phyloP scores from a whole-genome alignment of 2,888 invertebrate genomes.

The Sesia bembeciformis region DNA sequence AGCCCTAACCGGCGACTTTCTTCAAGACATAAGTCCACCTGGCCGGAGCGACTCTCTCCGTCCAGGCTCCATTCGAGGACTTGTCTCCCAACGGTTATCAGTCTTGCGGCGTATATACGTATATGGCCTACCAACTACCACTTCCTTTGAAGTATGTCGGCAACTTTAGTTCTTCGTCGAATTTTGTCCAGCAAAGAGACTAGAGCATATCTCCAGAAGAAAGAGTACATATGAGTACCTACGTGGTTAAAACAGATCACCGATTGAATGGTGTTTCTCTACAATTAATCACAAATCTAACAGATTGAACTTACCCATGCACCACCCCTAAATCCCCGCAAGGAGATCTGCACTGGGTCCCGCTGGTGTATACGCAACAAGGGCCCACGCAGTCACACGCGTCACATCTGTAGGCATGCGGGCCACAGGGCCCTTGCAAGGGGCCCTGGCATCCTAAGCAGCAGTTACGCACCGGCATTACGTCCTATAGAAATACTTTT shows the following conservation, averaged over 20 bases:
- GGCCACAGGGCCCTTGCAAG: slow-evolving; percentile 42
- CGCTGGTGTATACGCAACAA: slow-evolving; percentile 39
- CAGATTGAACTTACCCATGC: slow-evolving; percentile 31
- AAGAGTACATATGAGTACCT: too few species aligned
- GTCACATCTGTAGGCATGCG: slow-evolving; percentile 24
- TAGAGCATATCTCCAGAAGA: too few species aligned
- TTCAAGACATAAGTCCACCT: too few species aligned
- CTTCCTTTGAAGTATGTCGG: too few species aligned
- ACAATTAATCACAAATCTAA: too few species aligned
- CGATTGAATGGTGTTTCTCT: neutral
- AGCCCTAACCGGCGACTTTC: too few species aligned
- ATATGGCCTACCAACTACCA: too few species aligned
- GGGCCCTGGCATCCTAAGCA: slow-evolving; percentile 54
- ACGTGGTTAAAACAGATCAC: neutral
- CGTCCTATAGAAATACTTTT: too few species aligned
- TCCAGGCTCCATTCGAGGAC: slow-evolving; percentile 1
- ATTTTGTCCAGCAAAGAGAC: too few species aligned
- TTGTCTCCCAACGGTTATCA: slow-evolving; percentile 1
- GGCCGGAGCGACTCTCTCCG: neutral
- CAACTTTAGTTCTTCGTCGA: too few species aligned
- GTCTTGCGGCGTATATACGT: too few species aligned
- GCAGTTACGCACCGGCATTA: slow-evolving; percentile 61
- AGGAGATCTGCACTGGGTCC: slow-evolving; percentile 31
- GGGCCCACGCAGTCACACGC: slow-evolving; percentile 27
- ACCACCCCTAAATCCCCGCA: slow-evolving; percentile 37